phyloP scores from a whole-genome alignment of 2,113 vertebrate genomes.

The Amblyornis subalaris region DNA sequence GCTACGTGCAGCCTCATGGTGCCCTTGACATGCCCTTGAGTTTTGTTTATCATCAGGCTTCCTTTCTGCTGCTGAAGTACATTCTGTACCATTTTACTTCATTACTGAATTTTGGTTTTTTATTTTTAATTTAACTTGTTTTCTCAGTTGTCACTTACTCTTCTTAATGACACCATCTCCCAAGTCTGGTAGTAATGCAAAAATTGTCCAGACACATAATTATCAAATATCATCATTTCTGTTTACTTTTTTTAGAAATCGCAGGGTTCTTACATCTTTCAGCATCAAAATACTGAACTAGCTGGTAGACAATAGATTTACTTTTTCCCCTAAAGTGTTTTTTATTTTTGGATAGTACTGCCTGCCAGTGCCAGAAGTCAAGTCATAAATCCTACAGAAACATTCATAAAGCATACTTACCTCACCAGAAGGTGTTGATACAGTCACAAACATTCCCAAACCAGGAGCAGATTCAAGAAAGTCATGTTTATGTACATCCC shows the following conservation, averaged over 20 bases:
- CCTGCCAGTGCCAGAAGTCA: not conserved
- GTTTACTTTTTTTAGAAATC: not conserved
- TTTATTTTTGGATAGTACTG: not conserved
- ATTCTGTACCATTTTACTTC: not conserved
- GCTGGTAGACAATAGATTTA: not conserved
- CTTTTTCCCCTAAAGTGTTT: not conserved
- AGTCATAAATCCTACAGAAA: not conserved
- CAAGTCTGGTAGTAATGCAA: not conserved
- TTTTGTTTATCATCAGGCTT: not conserved
- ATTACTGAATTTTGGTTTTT: not conserved
- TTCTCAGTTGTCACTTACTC: not conserved
- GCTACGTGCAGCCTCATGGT: fast-evolving
- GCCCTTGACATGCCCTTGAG: not conserved
- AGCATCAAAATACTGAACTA: not conserved
- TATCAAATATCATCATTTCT: not conserved
- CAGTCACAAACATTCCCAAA: slow-evolving; percentile 81
- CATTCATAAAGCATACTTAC: slow-evolving; percentile 37
- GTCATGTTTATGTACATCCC: slow-evolving; percentile 64
- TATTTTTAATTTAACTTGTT: not conserved
- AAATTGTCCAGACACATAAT: not conserved
- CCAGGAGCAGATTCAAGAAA: slow-evolving; percentile 78
- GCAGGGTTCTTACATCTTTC: not conserved
- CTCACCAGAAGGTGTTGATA: slow-evolving; percentile 77
- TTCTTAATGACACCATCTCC: not conserved
- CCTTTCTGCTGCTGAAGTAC: not conserved